Conservation (phyloP, 2,113 vertebrate genomes). For the Diadophis punctatus region DNA sequence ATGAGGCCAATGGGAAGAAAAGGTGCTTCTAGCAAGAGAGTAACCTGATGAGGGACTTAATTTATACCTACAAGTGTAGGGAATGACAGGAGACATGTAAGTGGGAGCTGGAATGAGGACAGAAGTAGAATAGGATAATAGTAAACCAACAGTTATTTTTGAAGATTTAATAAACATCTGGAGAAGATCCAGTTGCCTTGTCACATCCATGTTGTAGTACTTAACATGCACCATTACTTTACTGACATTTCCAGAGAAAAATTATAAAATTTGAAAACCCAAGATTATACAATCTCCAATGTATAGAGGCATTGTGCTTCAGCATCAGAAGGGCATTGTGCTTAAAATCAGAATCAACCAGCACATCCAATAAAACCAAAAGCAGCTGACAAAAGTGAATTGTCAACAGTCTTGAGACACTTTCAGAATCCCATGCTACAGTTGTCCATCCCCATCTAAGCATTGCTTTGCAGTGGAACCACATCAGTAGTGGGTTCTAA, state of each 20-base stretch:
- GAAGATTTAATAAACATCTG: neutral
- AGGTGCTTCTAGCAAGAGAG: neutral
- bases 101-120: neutral
- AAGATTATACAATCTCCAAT: neutral
- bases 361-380: neutral
- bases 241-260: neutral
- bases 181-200: neutral
- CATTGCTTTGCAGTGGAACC: neutral
- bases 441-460: neutral
- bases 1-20: neutral
- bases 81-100: neutral
- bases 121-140: neutral
- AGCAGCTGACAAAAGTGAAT: neutral
- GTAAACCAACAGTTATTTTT: neutral
- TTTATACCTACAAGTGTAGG: neutral
- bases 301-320: neutral
- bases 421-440: neutral
- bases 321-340: neutral
- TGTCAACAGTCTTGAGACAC: neutral
- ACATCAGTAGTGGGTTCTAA: neutral
- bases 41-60: neutral
- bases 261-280: neutral
- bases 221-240: neutral
- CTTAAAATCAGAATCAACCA: neutral
- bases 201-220: neutral